Evolutionary conservation across 2,797 vertebrate species (phyloP), one percentile per base, ranked within the genome.

Genomic region (Myripristis murdjan): DNA sequence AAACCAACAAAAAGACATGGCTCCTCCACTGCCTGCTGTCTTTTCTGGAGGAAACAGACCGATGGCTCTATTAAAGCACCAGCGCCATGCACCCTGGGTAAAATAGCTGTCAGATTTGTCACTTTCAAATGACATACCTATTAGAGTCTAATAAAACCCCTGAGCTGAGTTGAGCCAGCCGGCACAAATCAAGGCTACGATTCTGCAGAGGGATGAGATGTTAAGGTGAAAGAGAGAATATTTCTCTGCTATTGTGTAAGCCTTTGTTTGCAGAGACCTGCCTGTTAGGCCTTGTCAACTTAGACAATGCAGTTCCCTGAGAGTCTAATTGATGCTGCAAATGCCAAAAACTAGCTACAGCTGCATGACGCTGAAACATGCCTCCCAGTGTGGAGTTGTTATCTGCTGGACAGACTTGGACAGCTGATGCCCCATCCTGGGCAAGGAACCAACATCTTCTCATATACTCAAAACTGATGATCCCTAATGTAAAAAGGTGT

Each of bases 81-180:
- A 4, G 64, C 61, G 12, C 71, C 69, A 67, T 77, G 81, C 83
- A 91, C 85, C 86, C 90, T 76, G 80, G 82, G 85, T 90, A 78
- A 87, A 92, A 86, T 69, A 91, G 76, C 87, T 93, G 92, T 94
- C 93, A 92, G 85, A 93, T 94, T 92, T 91, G 89, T 94, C 91
- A 92, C 88, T 94, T 93, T 91, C 84, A 88, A 91, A 93, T 92
- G 92, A 92, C 92, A 91, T 89, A 91, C 88, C 92, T 92, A 91
- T 94, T 93, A 94, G 90, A 82, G 83, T 82, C 88, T 91, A 89
- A 92, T 93, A 92, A 91, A 92, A 79, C 79, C 88, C 89, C 74
- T 64, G 76, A 86, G 82, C 87, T 87, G 88, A 84, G 83, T 83
- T 81, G 85, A 90, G 87, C 82, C 87, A 90, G 79, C 69, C 70